Conservation (phyloP, 37 sponge, comb jelly and placozoan genomes). For the Theonella swinhoei region DNA sequence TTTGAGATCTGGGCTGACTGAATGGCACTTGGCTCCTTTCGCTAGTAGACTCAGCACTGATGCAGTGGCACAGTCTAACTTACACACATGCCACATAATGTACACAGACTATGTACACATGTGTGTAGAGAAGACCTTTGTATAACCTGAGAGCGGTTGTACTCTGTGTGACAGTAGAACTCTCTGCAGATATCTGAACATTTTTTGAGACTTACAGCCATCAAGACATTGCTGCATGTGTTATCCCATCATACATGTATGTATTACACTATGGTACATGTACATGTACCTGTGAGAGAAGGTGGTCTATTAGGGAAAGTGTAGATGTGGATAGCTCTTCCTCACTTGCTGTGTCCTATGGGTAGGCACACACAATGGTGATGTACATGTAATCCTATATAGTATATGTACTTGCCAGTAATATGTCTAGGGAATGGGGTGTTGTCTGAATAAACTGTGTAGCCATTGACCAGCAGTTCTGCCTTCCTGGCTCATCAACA, state of each 20-base stretch:
- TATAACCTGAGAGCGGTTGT: constrained; percentile 1
- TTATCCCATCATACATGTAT: too few relatives aligned
- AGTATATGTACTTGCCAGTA: not conserved
- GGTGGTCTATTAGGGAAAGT: not conserved
- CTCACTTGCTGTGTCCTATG: not conserved
- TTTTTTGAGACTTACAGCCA: not conserved
- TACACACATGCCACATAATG: not conserved
- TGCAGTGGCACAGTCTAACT: not conserved
- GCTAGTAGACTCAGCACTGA: not conserved
- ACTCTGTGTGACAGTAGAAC: constrained; percentile 9
- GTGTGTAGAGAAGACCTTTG: too few relatives aligned
- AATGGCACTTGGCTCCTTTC: not conserved
- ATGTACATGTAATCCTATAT: not conserved
- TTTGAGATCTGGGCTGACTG: not conserved
- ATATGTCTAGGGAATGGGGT: not conserved
- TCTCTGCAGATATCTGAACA: not conserved
- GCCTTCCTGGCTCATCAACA: not conserved
- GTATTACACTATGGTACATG: too few relatives aligned
- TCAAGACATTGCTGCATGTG: not conserved
- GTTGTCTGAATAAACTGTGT: not conserved
- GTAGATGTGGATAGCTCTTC: not conserved
- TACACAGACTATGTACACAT: too few relatives aligned
- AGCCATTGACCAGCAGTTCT: not conserved
- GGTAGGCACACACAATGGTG: not conserved
- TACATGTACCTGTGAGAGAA: not conserved